These are phyloP conservation scores for Octodon degus DNA, from an alignment of 2,113 vertebrate species.

Conservation along the genomic window DNA sequence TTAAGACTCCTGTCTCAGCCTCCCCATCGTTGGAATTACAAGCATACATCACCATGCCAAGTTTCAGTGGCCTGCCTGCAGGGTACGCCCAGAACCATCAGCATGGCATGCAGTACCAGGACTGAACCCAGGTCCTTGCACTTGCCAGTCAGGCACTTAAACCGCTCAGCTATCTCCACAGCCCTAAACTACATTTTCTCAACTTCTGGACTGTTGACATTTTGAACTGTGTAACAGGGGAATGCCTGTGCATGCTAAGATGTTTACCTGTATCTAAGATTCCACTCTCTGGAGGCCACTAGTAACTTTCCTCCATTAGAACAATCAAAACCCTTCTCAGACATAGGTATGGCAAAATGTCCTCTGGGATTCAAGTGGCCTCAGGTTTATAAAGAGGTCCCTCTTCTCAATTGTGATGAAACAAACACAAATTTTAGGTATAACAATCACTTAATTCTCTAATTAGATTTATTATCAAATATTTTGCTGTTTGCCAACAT, in stretches of 20 bases:
- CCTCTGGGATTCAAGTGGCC: neutral
- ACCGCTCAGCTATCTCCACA: no score
- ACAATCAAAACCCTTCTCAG: neutral
- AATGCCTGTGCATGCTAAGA: neutral
- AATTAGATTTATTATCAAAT: slow-evolving; percentile 14
- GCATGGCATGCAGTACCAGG: no score
- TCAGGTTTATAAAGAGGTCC: neutral
- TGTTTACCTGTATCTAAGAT: neutral
- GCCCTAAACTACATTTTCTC: slow-evolving; percentile 44
- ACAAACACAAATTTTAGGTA: slow-evolving; percentile 8
- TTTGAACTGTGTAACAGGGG: neutral
- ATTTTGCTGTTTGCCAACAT: neutral
- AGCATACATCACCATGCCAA: no score
- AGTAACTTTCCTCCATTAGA: neutral
- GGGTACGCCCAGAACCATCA: no score
- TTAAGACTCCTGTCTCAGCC: no score
- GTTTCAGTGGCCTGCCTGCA: no score
- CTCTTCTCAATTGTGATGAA: neutral
- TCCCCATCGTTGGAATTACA: no score
- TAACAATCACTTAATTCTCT: neutral
- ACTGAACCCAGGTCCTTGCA: no score
- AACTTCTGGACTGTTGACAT: neutral
- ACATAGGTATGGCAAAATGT: neutral
- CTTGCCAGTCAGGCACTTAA: no score
- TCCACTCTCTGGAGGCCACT: neutral